These are phyloP conservation scores for Palythoa grandiflora DNA, from an alignment of 92 coral and sea anemone species.

Conservation along the genomic window DNA sequence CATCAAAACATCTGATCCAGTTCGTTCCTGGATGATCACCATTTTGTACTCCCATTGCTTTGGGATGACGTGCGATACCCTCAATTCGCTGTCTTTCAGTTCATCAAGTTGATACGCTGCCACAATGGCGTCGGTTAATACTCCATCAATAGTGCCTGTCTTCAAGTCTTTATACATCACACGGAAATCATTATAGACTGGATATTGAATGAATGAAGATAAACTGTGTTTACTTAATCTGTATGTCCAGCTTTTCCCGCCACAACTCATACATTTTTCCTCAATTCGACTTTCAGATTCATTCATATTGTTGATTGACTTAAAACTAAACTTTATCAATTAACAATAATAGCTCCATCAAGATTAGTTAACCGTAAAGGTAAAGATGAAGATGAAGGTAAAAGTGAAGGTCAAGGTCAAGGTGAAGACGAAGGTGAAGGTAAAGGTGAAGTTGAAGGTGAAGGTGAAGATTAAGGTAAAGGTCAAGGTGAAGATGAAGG, in stretches of 20 bases:
- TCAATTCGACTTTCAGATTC: no score
- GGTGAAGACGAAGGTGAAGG: no score
- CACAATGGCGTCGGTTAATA: conserved; percentile 67
- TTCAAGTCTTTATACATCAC: conserved; percentile 25
- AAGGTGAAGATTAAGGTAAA: no score
- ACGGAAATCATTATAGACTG: conserved; percentile 39
- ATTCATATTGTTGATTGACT: not conserved
- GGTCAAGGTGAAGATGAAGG: no score
- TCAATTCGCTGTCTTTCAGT: conserved; percentile 32
- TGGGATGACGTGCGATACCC: conserved; percentile 52
- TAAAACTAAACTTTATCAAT: not conserved
- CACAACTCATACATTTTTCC: no score
- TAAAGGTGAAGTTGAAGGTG: no score
- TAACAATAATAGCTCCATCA: no score
- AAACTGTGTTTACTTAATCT: not conserved
- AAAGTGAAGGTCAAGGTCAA: no score
- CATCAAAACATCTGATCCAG: not conserved
- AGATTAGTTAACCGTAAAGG: no score
- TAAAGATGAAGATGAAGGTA: no score
- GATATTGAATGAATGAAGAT: not conserved
- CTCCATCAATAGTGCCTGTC: conserved; percentile 60
- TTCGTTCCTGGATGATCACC: conserved; percentile 1
- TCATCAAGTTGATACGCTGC: conserved; percentile 62
- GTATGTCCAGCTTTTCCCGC: no score
- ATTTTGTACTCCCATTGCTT: conserved; percentile 4